Evolutionary conservation across 2,888 invertebrate genomes (phyloP), one percentile per base, ranked within the genome.

Genomic region (Plagodis dolabraria): DNA sequence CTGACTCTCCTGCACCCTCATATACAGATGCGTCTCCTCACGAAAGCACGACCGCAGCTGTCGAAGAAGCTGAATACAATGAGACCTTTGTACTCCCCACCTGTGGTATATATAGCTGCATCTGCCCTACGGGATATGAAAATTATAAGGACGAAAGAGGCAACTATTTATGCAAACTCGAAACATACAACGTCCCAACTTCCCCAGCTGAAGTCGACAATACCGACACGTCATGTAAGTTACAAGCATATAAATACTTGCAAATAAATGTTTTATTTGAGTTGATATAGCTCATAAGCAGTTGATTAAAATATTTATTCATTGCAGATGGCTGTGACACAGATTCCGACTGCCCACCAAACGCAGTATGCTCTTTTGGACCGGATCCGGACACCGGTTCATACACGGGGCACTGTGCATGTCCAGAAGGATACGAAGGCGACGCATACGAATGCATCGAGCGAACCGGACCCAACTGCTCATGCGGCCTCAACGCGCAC

Each of bases 351-450:
- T 99, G 98, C 80, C 96, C 98, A 73, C 94, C 94, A 11, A 95
- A 97, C 79, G 98, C 98, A 6, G 94, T 95, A 52, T 98, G 98
- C 80, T 90, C 94, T 54, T 95, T 93, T 9, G 52, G 38, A 83
- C 87, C 94, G 46, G 86, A 94, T 10, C 52, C 65, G 0, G 73
- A 74, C 33, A 89, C 92, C 4, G 89, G 93, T 53, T 68, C 72
- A 55, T 69, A 74, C 58, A 69, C 68, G 48, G 85, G 89, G 0
- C 87, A 86, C 55, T 98, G 98, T 78, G 94, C 94, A 47, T 98
- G 98, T 79, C 96, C 95, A 60, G 93, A 95, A n/a, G 98, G 97
- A 5, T 98, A 94, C 86, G 95, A 95, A 76, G 98, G 98, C 33
- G 97, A 98, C 81, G 98, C 98, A 7, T 94, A 93, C 63, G 94